These are phyloP conservation scores for Drosophila rufa DNA, from an alignment of 1,140 invertebrate species.

Conservation along the genomic window DNA sequence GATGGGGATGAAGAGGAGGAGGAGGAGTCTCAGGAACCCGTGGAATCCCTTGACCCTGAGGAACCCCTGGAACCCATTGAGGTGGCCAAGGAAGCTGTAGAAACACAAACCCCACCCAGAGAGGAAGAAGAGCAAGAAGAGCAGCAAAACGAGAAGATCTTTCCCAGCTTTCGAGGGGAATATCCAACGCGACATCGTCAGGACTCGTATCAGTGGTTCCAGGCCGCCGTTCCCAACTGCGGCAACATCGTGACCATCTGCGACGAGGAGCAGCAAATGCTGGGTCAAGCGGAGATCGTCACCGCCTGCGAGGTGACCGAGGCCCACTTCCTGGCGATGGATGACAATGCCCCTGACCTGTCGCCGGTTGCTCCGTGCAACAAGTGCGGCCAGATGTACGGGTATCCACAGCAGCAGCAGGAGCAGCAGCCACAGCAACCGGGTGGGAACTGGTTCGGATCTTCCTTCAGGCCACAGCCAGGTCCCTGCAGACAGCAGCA, in stretches of 20 bases:
- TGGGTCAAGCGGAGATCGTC: slow-evolving; percentile 22
- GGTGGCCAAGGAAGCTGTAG: too few relatives aligned
- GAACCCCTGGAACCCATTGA: too few relatives aligned
- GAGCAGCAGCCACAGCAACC: not conserved
- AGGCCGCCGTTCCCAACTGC: slow-evolving; percentile 3
- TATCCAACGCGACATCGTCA: slow-evolving; percentile 37
- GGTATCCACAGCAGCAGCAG: slow-evolving; percentile 5
- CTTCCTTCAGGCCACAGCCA: not conserved
- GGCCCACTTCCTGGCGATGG: slow-evolving; percentile 45
- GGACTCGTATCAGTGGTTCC: slow-evolving; percentile 30
- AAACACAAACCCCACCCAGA: not conserved
- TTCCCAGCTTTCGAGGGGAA: slow-evolving; percentile 37
- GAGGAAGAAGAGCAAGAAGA: not conserved
- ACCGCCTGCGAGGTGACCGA: slow-evolving; percentile 61
- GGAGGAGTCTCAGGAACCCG: not conserved
- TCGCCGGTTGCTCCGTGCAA: not conserved
- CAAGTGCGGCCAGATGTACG: not conserved
- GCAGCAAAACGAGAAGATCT: slow-evolving; percentile 8
- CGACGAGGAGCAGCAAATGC: not conserved
- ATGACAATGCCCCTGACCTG: not conserved
- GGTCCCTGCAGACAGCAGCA: not conserved
- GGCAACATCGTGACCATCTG: slow-evolving; percentile 17
- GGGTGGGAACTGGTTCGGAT: not conserved
- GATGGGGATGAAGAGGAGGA: not conserved
- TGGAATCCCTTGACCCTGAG: not conserved